These are phyloP conservation scores for Cosmia trapezina DNA, from an alignment of 2,888 invertebrate genomes.

Conservation along the genomic window DNA sequence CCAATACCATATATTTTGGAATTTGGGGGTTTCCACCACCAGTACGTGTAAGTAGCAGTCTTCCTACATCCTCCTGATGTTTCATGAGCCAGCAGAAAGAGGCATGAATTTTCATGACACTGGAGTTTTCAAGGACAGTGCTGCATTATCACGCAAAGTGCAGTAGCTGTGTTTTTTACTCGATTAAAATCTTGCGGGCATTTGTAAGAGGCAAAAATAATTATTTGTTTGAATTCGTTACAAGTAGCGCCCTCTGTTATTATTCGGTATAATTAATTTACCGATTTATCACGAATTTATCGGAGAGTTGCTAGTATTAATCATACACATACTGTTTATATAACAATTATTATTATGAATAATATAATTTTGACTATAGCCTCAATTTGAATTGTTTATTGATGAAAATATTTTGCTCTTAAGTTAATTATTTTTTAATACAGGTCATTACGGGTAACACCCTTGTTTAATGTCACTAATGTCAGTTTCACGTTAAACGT, in stretches of 20 bases:
- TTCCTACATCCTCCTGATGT: background rate
- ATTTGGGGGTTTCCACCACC: background rate
- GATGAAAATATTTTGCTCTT: background rate
- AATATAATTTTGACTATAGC: background rate
- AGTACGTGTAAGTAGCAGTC: too few relatives aligned
- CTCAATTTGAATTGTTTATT: background rate
- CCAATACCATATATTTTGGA: background rate
- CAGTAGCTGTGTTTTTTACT: background rate
- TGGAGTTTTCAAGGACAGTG: background rate
- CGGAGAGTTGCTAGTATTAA: constrained; percentile 31
- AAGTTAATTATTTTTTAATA: background rate
- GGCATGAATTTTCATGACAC: background rate
- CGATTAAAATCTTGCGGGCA: background rate
- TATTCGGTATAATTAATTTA: constrained; percentile 12
- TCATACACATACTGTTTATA: background rate
- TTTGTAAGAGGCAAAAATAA: background rate
- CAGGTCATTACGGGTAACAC: background rate
- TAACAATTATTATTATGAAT: background rate
- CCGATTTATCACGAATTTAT: too few relatives aligned
- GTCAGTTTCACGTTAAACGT: background rate
- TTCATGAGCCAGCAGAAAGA: background rate
- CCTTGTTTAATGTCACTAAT: background rate
- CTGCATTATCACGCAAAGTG: background rate
- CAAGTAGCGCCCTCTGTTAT: constrained; percentile 52
- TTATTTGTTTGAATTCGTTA: constrained; percentile 4